These are phyloP conservation scores for Heliothis subflexa DNA, from an alignment of 1,140 invertebrate species.

Conservation along the genomic window DNA sequence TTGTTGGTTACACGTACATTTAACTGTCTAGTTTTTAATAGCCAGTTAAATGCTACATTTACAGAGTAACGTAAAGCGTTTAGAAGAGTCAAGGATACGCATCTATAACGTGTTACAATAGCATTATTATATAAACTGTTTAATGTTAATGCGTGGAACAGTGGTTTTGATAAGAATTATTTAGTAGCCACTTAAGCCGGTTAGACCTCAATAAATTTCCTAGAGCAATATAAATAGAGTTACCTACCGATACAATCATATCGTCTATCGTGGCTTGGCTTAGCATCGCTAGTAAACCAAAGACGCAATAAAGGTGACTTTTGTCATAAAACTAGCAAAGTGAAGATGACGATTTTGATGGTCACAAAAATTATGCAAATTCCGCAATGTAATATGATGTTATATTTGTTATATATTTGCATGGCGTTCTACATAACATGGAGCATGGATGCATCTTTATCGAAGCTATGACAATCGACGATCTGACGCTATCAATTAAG, in stretches of 20 bases:
- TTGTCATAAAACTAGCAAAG: background rate
- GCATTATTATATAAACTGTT: constrained; percentile 39
- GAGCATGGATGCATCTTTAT: no score
- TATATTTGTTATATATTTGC: no score
- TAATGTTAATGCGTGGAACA: constrained; percentile 42
- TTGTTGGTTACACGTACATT: constrained; percentile 21
- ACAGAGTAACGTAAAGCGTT: background rate
- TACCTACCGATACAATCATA: constrained; percentile 30
- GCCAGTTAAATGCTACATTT: background rate
- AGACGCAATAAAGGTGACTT: constrained; percentile 5
- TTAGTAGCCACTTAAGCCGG: constrained; percentile 39
- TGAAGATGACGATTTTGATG: background rate
- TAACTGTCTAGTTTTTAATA: constrained; percentile 3
- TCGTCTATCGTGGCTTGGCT: constrained; percentile 33
- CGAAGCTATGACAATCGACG: no score
- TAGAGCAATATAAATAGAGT: constrained; percentile 39
- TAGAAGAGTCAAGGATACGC: constrained; percentile 9
- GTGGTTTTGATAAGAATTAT: constrained; percentile 41
- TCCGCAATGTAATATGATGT: background rate
- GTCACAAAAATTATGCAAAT: background rate
- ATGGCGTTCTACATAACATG: no score
- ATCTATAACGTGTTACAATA: constrained; percentile 32
- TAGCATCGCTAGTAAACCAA: constrained; percentile 26
- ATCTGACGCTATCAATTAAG: no score
- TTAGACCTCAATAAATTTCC: constrained; percentile 39